phyloP scores from a whole-genome alignment of 2,113 vertebrate genomes.

The Varanus komodoensis region DNA sequence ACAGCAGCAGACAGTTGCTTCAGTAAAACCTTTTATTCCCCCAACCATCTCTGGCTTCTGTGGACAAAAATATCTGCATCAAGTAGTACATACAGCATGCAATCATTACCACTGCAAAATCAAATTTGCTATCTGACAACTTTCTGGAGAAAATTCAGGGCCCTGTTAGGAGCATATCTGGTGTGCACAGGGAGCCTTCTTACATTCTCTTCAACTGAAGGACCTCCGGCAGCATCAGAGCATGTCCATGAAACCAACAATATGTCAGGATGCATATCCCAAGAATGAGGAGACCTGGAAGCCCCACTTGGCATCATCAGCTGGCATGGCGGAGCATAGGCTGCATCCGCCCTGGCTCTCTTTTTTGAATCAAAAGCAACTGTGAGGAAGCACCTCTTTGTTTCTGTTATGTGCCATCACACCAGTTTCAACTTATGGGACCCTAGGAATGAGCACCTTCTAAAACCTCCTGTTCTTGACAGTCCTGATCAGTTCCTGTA shows the following conservation, averaged over 20 bases:
- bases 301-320: too few species aligned
- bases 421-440: too few species aligned
- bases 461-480: too few species aligned
- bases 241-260: background rate
- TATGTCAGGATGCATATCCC: background rate
- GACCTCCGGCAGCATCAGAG: background rate
- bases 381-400: too few species aligned
- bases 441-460: too few species aligned
- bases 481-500: too few species aligned
- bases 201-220: too few species aligned
- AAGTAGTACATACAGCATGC: constrained; percentile 12
- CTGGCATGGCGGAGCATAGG: too few species aligned
- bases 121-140: background rate
- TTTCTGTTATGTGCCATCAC: too few species aligned
- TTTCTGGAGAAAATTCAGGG: background rate
- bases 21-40: constrained; percentile 22
- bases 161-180: background rate
- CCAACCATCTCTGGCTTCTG: background rate
- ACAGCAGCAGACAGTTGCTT: background rate
- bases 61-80: background rate
- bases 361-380: too few species aligned
- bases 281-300: background rate
- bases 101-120: background rate
- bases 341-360: too few species aligned
- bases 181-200: background rate